Evolutionary conservation across 2,888 invertebrate genomes (phyloP).

Genomic region (Acleris literana): DNA sequence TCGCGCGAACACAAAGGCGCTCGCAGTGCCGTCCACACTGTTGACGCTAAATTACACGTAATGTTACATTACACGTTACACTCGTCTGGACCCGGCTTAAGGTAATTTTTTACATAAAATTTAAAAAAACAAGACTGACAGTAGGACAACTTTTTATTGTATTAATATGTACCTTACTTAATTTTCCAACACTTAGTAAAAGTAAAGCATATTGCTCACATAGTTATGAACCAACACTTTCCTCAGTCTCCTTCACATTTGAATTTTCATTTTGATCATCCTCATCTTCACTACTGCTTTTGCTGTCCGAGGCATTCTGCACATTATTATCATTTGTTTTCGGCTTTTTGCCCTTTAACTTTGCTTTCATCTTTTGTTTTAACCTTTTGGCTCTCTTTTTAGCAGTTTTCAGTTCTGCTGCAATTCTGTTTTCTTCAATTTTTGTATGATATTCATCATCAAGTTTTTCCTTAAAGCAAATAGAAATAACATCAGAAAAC

Average conservation of each 20-base stretch:
- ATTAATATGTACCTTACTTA: too few species aligned
- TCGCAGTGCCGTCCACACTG: too few species aligned
- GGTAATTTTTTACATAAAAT: too few species aligned
- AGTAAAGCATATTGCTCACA: neutral
- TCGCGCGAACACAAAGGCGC: too few species aligned
- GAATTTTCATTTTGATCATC: slow-evolving; percentile 45
- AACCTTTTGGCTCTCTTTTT: slow-evolving; percentile 95
- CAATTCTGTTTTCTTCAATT: slow-evolving; percentile 88
- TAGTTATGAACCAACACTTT: slow-evolving; percentile 42
- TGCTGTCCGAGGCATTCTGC: slow-evolving; percentile 56
- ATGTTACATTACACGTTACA: too few species aligned
- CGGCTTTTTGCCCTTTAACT: slow-evolving; percentile 69
- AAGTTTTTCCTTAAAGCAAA: slow-evolving; percentile 86
- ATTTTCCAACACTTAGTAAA: too few species aligned
- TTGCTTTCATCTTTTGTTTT: slow-evolving; percentile 86
- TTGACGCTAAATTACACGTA: too few species aligned
- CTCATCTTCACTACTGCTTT: slow-evolving; percentile 50
- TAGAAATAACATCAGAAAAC: neutral
- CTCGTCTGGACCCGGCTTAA: too few species aligned
- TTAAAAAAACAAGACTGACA: too few species aligned
- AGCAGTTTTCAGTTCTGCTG: slow-evolving; percentile 92
- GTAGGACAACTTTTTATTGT: too few species aligned
- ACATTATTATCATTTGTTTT: slow-evolving; percentile 54
- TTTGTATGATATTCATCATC: slow-evolving; percentile 93
- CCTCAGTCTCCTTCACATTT: slow-evolving; percentile 46